phyloP scores from a whole-genome alignment of 2,797 vertebrate genomes.

The Xenopus petersii region DNA sequence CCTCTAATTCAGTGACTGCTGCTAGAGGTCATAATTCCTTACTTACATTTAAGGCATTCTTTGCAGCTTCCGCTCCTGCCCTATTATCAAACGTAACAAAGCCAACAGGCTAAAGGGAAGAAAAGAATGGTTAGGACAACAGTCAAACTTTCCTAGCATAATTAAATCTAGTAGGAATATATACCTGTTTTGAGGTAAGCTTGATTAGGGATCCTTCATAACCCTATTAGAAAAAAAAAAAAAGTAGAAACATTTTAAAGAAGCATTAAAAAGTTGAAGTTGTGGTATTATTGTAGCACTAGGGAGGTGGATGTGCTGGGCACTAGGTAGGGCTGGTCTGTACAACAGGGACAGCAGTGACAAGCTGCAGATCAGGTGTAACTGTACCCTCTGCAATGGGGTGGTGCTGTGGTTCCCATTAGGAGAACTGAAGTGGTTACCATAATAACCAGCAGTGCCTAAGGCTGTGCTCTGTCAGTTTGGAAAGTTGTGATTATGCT shows the following conservation, averaged over 20 bases:
- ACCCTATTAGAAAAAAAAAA: constrained; percentile 72
- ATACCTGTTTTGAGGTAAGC: constrained; percentile 98
- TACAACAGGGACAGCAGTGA: constrained; percentile 42
- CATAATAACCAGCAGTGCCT: constrained; percentile 44
- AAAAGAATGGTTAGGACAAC: background rate
- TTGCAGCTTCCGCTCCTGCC: constrained; percentile 93
- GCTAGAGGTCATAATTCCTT: too few species aligned
- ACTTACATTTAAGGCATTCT: constrained; percentile 96
- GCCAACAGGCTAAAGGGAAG: constrained; percentile 83
- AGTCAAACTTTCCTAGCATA: too few species aligned
- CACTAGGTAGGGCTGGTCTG: constrained; percentile 28
- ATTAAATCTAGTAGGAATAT: constrained; percentile 1
- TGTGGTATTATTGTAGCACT: constrained; percentile 30
- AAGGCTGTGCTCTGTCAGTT: constrained; percentile 49
- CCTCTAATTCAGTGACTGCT: too few species aligned
- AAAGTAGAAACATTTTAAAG: constrained; percentile 40
- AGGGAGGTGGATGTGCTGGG: constrained; percentile 38
- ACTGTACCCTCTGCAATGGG: constrained; percentile 36
- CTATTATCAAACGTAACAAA: constrained; percentile 98
- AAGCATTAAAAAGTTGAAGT: background rate
- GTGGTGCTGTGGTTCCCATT: constrained; percentile 44
- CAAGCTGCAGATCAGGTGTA: constrained; percentile 36
- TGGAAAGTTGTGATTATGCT: constrained; percentile 43
- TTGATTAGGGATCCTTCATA: constrained; percentile 99
- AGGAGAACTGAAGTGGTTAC: constrained; percentile 41